A percentile compares a stretch with the other conserved stretches of the same genome.
phyloP scores from a whole-genome alignment of 2,113 vertebrate genomes.

The Labeo catla region DNA sequence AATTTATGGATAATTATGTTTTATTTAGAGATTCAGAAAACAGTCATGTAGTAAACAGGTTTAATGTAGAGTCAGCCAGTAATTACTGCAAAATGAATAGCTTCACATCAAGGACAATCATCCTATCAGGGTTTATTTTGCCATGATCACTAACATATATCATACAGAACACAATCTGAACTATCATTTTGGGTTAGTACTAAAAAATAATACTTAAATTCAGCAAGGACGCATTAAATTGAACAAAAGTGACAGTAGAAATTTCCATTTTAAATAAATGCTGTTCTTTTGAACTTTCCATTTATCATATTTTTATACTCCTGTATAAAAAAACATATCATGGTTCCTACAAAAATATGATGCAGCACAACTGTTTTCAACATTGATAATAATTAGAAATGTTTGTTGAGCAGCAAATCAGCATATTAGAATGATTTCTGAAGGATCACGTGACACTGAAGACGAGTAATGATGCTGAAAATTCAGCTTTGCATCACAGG shows the following conservation, averaged over 20 bases:
- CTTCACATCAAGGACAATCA: not conserved
- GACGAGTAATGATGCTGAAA: too few species aligned
- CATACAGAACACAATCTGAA: not conserved
- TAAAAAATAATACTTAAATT: not conserved
- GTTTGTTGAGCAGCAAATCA: too few species aligned
- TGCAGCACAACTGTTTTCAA: too few species aligned
- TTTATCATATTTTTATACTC: not conserved
- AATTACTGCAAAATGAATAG: not conserved
- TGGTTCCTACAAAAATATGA: too few species aligned
- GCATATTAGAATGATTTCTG: too few species aligned
- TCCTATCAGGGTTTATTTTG: not conserved
- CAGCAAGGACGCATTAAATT: not conserved
- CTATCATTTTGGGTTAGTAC: not conserved
- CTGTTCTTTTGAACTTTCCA: not conserved
- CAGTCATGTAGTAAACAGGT: not conserved
- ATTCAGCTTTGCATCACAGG: too few species aligned
- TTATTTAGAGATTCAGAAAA: not conserved
- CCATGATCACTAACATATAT: not conserved
- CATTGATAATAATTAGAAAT: too few species aligned
- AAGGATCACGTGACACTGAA: too few species aligned
- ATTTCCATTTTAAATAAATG: not conserved
- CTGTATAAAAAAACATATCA: too few species aligned
- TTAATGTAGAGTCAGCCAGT: not conserved
- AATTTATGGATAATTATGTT: not conserved
- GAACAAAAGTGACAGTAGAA: not conserved